Evolutionary conservation across 2,113 vertebrate species (phyloP), one percentile per base, ranked within the genome.

Genomic region (Sinocyclocheilus grahami): DNA sequence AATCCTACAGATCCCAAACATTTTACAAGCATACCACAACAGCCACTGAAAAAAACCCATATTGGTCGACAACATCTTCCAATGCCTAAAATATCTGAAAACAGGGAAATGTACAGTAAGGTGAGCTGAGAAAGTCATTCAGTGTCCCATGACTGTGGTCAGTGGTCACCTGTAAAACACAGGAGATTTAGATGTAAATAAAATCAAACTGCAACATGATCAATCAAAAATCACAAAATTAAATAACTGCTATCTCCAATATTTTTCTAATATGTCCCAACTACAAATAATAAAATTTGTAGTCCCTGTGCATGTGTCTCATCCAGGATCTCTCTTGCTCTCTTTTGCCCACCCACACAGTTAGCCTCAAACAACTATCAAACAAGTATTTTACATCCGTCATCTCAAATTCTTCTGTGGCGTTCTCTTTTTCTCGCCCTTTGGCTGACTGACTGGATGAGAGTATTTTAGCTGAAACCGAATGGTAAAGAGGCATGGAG

Each of bases 401-500:
- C 74, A 46, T 27, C 46, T 42, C 22, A 67, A 30, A 27, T 71
- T 71, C 27, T 37, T 83, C 48, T 37, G 18, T 55, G 24, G 39
- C 11, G 6, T 55, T 39, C 20, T n/a, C 81, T 58, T 46, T 86
- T 88, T 80, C 71, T 77, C 2, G 72, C 86, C 90, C 91, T 91
- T 88, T 46, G 76, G 87, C 72, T 90, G 91, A 92, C 86, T 89
- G 88, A 87, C 89, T 30, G n/a, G 39, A 82, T 20, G 65, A 48
- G 48, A 55, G 63, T 55, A 55, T 71, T 83, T 83, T 4, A 71
- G 20, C 10, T 51, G 51, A 86, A 90, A 92, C 86, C 90, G 90
- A 90, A 85, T 69, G 85, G 91, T 92, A 83, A 84, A 72, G 86
- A 87, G 87, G 89, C 85, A 90, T 67, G 80, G n/a, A 82, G 91